These are phyloP conservation scores for Eidolon dupreanum DNA, from an alignment of 2,797 vertebrate genomes.

Conservation along the genomic window DNA sequence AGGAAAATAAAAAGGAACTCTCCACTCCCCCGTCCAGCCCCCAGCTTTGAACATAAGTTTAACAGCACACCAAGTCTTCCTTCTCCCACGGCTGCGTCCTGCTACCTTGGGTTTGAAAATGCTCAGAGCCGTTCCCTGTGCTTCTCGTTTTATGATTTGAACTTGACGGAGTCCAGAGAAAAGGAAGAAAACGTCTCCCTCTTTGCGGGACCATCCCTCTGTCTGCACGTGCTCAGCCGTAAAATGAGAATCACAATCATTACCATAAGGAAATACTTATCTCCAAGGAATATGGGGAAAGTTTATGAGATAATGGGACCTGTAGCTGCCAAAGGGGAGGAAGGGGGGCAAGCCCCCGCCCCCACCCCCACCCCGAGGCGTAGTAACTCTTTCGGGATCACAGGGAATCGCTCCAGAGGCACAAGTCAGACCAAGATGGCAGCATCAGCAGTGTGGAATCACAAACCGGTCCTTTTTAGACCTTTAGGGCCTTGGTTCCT, in stretches of 20 bases:
- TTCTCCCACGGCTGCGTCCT: background rate
- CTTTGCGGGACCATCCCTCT: slow-evolving; percentile 34
- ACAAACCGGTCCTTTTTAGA: background rate
- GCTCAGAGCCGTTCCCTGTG: background rate
- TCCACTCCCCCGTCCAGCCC: fast-evolving
- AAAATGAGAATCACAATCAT: slow-evolving; percentile 53
- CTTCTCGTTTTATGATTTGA: slow-evolving; percentile 60
- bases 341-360: too few species aligned
- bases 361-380: too few species aligned
- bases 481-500: background rate
- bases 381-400: slow-evolving; percentile 6
- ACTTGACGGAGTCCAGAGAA: slow-evolving; percentile 59
- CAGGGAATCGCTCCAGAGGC: background rate
- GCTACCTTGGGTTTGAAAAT: background rate
- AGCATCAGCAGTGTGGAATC: too few species aligned
- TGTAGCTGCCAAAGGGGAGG: background rate
- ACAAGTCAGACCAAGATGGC: background rate
- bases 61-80: background rate
- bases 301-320: slow-evolving; percentile 58
- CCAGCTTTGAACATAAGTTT: background rate
- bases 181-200: slow-evolving; percentile 39
- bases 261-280: slow-evolving; percentile 76
- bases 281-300: slow-evolving; percentile 57
- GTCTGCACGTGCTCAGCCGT: slow-evolving; percentile 49
- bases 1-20: background rate